A percentile compares a stretch with the other conserved stretches of the same genome.
phyloP scores from a whole-genome alignment of 92 coral and sea anemone genomes.

The Plumapathes pennacea region DNA sequence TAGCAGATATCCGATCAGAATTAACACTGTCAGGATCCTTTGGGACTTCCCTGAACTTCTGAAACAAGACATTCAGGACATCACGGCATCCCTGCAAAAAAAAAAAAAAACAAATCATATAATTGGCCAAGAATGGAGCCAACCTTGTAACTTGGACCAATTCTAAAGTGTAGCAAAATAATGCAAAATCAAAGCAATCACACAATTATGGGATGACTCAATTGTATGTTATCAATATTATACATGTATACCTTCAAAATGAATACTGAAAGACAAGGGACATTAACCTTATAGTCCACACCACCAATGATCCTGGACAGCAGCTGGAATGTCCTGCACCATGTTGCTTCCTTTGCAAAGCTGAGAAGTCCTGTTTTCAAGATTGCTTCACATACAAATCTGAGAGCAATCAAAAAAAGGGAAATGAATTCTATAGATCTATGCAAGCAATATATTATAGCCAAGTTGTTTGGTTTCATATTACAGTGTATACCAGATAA shows the following conservation, averaged over 20 bases:
- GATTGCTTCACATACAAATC: slow-evolving; percentile 84
- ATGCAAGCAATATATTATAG: too few species aligned
- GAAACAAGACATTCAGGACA: slow-evolving; percentile 80
- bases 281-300: slow-evolving; percentile 85
- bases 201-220: too few species aligned
- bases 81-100: slow-evolving; percentile 85
- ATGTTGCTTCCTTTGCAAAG: slow-evolving; percentile 77
- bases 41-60: slow-evolving; percentile 69
- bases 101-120: slow-evolving; percentile 2
- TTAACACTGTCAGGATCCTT: slow-evolving; percentile 60
- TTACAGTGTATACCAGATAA: too few species aligned
- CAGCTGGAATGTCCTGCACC: slow-evolving; percentile 92
- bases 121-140: neutral
- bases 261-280: too few species aligned
- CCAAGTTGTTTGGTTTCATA: too few species aligned
- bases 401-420: slow-evolving; percentile 2
- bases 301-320: slow-evolving; percentile 70
- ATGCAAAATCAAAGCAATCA: too few species aligned
- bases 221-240: too few species aligned
- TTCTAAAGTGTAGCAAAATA: too few species aligned
- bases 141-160: neutral
- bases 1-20: slow-evolving; percentile 73
- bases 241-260: too few species aligned
- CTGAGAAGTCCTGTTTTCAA: slow-evolving; percentile 85
- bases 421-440: too few species aligned